A percentile compares a stretch with the other conserved stretches of the same genome.
These are phyloP conservation scores for Meloidogyne floridensis DNA, from an alignment of 1,140 invertebrate genomes.

Conservation along the genomic window DNA sequence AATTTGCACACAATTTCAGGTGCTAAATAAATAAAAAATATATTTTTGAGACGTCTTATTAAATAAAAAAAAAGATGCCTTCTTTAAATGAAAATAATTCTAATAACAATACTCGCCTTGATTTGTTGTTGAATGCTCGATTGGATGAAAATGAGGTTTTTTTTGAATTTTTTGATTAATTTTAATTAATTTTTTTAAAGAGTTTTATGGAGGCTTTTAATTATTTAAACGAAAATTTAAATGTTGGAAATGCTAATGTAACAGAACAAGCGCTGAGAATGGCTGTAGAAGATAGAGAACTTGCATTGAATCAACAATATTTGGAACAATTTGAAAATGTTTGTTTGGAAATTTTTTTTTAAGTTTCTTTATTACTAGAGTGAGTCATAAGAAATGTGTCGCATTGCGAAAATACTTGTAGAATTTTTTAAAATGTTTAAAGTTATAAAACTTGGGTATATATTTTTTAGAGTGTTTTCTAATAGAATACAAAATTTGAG, in stretches of 20 bases:
- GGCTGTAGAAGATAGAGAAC: constrained; percentile 55
- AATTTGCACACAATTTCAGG: not conserved
- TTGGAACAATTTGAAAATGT: constrained; percentile 61
- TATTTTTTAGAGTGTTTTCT: too few relatives aligned
- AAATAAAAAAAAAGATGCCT: not conserved
- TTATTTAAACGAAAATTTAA: constrained; percentile 41
- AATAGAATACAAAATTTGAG: too few relatives aligned
- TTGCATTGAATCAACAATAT: constrained; percentile 56
- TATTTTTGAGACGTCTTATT: too few relatives aligned
- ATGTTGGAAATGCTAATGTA: constrained; percentile 37
- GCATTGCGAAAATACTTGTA: too few relatives aligned
- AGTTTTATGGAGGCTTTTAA: constrained; percentile 52
- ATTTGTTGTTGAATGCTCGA: constrained; percentile 49
- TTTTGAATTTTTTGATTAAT: constrained; percentile 35
- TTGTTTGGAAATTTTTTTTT: not conserved
- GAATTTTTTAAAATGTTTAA: too few relatives aligned
- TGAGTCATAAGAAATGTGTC: too few relatives aligned
- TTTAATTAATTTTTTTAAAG: constrained; percentile 40
- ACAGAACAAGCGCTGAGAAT: constrained; percentile 52
- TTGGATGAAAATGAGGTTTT: constrained; percentile 61
- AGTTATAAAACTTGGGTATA: too few relatives aligned
- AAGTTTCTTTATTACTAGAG: too few relatives aligned
- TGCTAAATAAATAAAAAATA: too few relatives aligned
- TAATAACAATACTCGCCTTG: constrained; percentile 28
- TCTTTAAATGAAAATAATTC: not conserved